Percentiles rank a stretch among this genome's conserved stretches.
Conservation (phyloP, 2,888 invertebrate genomes). For the Scaptomyza caliginosa region DNA sequence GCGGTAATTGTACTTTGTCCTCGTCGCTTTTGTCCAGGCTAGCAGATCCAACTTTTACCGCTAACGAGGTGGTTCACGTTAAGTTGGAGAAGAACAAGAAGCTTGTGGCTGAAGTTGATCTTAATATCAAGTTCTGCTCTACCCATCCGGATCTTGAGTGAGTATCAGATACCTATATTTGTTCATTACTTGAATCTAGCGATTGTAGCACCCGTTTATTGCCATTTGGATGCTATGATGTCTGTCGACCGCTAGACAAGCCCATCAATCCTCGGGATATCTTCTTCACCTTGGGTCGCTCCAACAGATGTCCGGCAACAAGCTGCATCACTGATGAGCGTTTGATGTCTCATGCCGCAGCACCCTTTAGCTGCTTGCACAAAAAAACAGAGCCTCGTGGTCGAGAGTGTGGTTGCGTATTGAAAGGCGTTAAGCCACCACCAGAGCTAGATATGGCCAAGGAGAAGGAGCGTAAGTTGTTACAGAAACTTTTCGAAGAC, state of each 20-base stretch:
- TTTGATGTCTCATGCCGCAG: conserved; percentile 47
- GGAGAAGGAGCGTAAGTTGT: conserved; percentile 23
- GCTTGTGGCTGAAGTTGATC: conserved; percentile 45
- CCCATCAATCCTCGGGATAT: conserved; percentile 68
- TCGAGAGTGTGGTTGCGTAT: conserved; percentile 36
- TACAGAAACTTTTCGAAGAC: conserved; percentile 44
- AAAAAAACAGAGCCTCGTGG: neutral
- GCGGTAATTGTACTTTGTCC: conserved; percentile 55
- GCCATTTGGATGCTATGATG: conserved; percentile 56
- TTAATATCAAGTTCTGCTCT: conserved; percentile 59
- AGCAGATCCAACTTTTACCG: conserved; percentile 47
- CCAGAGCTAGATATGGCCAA: conserved; percentile 11
- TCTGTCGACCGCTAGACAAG: conserved; percentile 61
- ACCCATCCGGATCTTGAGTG: conserved; percentile 66
- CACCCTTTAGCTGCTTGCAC: conserved; percentile 47
- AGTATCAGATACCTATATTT: conserved; percentile 34
- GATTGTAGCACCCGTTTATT: conserved; percentile 28
- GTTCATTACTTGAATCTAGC: too few species aligned
- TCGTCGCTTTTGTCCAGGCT: conserved; percentile 53
- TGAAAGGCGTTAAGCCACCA: conserved; percentile 12
- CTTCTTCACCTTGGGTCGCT: conserved; percentile 71
- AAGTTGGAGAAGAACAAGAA: conserved; percentile 32
- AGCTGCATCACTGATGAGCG: conserved; percentile 58
- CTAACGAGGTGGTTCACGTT: conserved; percentile 49
- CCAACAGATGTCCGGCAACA: conserved; percentile 41